Evolutionary conservation across 2,113 vertebrate species (phyloP), one percentile per base, ranked within the genome.

Genomic region (Podiceps cristatus): DNA sequence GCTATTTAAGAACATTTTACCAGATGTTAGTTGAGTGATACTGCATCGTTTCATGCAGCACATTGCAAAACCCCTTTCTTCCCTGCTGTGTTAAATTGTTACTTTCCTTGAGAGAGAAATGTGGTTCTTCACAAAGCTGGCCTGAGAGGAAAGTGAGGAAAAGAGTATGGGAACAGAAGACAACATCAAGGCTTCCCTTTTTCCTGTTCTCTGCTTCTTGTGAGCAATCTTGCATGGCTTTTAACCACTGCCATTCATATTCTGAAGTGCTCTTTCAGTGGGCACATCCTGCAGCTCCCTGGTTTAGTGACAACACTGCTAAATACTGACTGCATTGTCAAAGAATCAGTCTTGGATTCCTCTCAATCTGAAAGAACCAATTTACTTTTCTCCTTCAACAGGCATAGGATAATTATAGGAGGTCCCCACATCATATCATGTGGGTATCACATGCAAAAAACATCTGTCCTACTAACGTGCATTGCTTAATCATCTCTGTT

Each of bases 381-480:
- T 88, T 94, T 68, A 95, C 31, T 82, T 69, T 81, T 82, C 84
- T 83, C 35, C 59, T 95, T 94, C 47, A 33, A 53, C 29, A 73
- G 49, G 49, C 64, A 69, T 7, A n/a, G 40, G 59, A 69, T 95
- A 93, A 88, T 86, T 91, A 78, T 16, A 78, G 76, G 78, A 95
- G 93, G 50, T 22, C 24, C 22, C n/a, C 40, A 37, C 56, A 59
- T 44, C 58, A 40, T 77, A 68, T 40, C 97, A 96, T 71, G 95
- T 89, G 94, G 59, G 22, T 64, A 88, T 97, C 97, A 98, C 95
- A 98, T 97, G 98, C 53, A 90, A 93, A 96, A 86, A 1, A 10
- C 84, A 73, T 79, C 27, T 62, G 58, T 85, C 66, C 42, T 68
- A 35, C 45, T 85, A 28, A 72, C 10, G 1, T 44, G 58, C 25